Evolutionary conservation across 2,113 vertebrate genomes (phyloP).

Genomic region (Xenus cinereus): DNA sequence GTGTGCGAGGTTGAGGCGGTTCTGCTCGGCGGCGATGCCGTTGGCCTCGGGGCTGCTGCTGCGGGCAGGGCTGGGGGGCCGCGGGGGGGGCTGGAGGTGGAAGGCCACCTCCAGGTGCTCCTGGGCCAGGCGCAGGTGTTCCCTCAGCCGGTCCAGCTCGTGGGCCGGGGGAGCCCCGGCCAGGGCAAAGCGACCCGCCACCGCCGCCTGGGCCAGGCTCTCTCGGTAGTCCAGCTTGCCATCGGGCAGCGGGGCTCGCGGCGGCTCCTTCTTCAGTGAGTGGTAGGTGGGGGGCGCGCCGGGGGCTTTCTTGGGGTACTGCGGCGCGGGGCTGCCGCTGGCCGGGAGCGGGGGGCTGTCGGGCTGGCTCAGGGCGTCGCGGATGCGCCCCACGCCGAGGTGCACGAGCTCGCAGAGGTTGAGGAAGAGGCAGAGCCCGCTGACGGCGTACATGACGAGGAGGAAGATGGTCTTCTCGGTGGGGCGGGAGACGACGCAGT

Average conservation of each 20-base stretch:
- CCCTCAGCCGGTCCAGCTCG: conserved; percentile 78
- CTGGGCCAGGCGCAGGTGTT: conserved; percentile 85
- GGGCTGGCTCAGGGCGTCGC: conserved; percentile 74
- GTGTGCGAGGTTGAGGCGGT: conserved; percentile 86
- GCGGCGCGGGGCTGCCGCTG: fast-evolving
- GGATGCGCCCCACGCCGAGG: conserved; percentile 79
- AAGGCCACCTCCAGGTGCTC: conserved; percentile 86
- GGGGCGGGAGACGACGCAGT: conserved; percentile 89
- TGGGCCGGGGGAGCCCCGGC: conserved; percentile 36
- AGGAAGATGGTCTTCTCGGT: conserved; percentile 91
- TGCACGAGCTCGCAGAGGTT: conserved; percentile 85
- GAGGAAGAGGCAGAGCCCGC: conserved; percentile 84
- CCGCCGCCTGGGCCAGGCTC: conserved; percentile 64
- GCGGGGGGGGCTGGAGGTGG: conserved; percentile 58
- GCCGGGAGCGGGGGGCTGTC: neutral
- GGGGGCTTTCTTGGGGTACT: conserved; percentile 58
- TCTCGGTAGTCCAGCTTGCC: conserved; percentile 70
- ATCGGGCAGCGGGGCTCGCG: conserved; percentile 49
- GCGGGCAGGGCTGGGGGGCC: conserved; percentile 73
- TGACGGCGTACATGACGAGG: conserved; percentile 87
- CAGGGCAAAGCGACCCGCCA: conserved; percentile 62
- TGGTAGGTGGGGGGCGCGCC: conserved; percentile 82
- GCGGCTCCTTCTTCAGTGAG: conserved; percentile 73
- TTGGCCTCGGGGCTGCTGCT: conserved; percentile 86
- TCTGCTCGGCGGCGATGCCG: conserved; percentile 80